Evolutionary conservation across 2,888 invertebrate species (phyloP).

Genomic region (Rhagium mordax): DNA sequence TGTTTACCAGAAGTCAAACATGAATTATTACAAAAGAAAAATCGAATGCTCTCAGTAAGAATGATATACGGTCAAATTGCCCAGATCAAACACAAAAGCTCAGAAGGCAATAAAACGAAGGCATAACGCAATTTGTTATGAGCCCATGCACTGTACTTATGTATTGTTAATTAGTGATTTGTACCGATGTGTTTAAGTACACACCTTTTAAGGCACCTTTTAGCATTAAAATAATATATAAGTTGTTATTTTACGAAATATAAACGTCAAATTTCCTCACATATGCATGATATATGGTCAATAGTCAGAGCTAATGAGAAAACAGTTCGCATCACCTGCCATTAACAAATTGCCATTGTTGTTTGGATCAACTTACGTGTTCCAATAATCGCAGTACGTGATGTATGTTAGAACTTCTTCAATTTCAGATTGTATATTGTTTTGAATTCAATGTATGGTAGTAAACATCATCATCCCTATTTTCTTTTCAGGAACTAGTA

Average conservation of each 20-base stretch:
- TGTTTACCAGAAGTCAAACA: no score
- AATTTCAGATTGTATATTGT: no score
- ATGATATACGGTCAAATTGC: not conserved
- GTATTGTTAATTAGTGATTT: not conserved
- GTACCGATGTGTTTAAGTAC: not conserved
- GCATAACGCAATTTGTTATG: not conserved
- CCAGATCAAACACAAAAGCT: not conserved
- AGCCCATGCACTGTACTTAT: not conserved
- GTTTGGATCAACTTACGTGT: not conserved
- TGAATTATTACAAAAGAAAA: not conserved
- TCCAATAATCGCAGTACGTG: not conserved
- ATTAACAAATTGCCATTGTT: not conserved
- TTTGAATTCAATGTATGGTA: no score
- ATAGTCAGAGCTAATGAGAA: conserved; percentile 20
- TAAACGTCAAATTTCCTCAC: conserved; percentile 30
- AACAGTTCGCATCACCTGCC: not conserved
- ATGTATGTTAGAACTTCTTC: no score
- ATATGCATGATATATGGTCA: conserved; percentile 27
- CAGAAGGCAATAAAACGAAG: not conserved
- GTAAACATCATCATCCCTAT: no score
- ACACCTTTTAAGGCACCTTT: not conserved
- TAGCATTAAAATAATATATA: not conserved
- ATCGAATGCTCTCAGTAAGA: not conserved
- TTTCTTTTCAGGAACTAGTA: no score
- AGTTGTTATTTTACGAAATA: conserved; percentile 25